Evolutionary conservation across 1,140 invertebrate genomes (phyloP), one percentile per base, ranked within the genome.

Genomic region (Meloidogyne hapla): DNA sequence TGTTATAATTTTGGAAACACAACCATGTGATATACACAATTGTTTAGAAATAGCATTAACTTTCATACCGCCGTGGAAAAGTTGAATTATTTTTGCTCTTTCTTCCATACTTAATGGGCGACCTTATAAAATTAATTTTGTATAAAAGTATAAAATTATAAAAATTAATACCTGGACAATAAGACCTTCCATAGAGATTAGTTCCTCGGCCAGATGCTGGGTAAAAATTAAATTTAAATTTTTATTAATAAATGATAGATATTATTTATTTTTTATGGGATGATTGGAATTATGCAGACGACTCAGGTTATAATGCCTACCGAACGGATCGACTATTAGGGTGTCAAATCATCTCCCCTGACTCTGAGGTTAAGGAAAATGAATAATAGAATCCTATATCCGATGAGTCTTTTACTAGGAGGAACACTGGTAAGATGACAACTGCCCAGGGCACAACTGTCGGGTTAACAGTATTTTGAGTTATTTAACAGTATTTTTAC

Each of bases 1-100:
- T 40, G 85, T 87, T 26, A 85, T 87, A 45, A 85, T 85, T 69
- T 85, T 85, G 9, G 84, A 87, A 9, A 85, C 84, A 78, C 84
- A 85, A 10, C 84, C 84, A 73, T 85, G 84, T 12, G 85, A 87
- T 33, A 85, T 87, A 65, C 84, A 85, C 42, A 85, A 70, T 68
- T 77, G 75, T 69, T 85, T 85, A 18, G 84, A 87, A 40, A 85
- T 85, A 23, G 84, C 86, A 66, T 85, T 85, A 6, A 84, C 83
- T 71, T 85, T 85, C 84, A 85, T 85, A 63, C 84, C 84, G 33
- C 63, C 65, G n/a, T 83, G 85, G 61, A 88, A 86, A 13, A 84
- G 75, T 40, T 86, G 70, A 62, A 85, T 86, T 18, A 85, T 85
- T 61, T 79, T 68, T 25, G 71, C 67, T 38, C 81, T 70, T 38